Conservation (phyloP, 2,888 invertebrate genomes). For the Sceliomorpha sp. region DNA sequence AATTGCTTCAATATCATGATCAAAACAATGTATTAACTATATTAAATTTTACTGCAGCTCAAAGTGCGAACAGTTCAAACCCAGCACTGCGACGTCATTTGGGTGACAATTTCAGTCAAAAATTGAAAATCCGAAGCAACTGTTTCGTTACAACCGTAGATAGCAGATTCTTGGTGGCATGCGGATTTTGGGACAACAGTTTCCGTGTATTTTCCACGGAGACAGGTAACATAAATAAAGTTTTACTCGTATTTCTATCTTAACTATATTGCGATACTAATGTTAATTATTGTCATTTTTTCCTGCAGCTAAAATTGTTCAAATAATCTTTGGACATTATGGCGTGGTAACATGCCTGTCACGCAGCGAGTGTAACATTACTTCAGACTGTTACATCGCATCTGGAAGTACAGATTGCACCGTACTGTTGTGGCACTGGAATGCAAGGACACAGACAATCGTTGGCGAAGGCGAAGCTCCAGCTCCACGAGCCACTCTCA, state of each 20-base stretch:
- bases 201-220: constrained; percentile 99
- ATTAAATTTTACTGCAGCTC: constrained; percentile 82
- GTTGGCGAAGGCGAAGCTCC: constrained; percentile 98
- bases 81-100: constrained; percentile 92
- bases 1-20: constrained; percentile 2
- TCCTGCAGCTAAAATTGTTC: constrained; percentile 96
- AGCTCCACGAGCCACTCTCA: constrained; percentile 97
- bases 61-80: constrained; percentile 87
- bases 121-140: constrained; percentile 94
- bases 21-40: constrained; percentile 16
- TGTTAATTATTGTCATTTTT: too few species aligned
- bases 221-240: too few species aligned
- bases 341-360: constrained; percentile 99
- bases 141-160: constrained; percentile 99
- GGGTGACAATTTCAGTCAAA: constrained; percentile 99
- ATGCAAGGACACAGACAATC: constrained; percentile 96
- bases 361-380: constrained; percentile 98
- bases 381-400: constrained; percentile 99
- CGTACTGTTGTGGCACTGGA: constrained; percentile 99
- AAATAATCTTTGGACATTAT: constrained; percentile 99
- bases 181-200: constrained; percentile 99
- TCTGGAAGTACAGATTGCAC: constrained; percentile 99
- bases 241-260: too few species aligned
- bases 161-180: constrained; percentile 97
- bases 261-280: too few species aligned